Conservation (phyloP, 2,797 vertebrate species). For the Bufotes viridis region DNA sequence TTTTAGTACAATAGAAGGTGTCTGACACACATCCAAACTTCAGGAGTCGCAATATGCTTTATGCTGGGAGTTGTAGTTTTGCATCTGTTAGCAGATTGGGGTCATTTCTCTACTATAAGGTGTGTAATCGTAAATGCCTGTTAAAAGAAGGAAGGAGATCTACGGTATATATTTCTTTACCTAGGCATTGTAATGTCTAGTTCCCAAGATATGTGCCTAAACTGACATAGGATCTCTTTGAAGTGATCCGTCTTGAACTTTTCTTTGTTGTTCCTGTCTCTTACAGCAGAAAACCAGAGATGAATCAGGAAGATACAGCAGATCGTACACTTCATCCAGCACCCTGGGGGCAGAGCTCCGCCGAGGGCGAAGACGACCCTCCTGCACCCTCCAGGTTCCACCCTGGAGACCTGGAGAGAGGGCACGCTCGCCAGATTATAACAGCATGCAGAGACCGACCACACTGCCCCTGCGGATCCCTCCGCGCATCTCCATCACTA, state of each 20-base stretch:
- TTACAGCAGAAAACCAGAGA: constrained; percentile 70
- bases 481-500: constrained; percentile 84
- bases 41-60: too few relatives aligned
- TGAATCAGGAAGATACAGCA: constrained; percentile 77
- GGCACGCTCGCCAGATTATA: constrained; percentile 77
- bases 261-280: neutral
- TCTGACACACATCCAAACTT: too few relatives aligned
- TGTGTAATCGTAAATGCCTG: too few relatives aligned
- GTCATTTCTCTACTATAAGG: too few relatives aligned
- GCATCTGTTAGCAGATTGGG: too few relatives aligned
- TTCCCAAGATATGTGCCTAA: neutral
- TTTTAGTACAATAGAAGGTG: too few relatives aligned
- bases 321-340: constrained; percentile 78
- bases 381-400: constrained; percentile 81
- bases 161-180: too few relatives aligned
- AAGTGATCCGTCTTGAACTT: neutral
- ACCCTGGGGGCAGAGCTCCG: constrained; percentile 81
- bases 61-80: too few relatives aligned
- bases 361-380: constrained; percentile 77
- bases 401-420: constrained; percentile 79
- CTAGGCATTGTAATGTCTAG: neutral
- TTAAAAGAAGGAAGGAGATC: too few relatives aligned
- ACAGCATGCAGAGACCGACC: constrained; percentile 75
- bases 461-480: constrained; percentile 82
- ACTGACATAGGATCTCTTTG: neutral